phyloP scores from a whole-genome alignment of 1,140 invertebrate genomes.

The Aplysia californica region DNA sequence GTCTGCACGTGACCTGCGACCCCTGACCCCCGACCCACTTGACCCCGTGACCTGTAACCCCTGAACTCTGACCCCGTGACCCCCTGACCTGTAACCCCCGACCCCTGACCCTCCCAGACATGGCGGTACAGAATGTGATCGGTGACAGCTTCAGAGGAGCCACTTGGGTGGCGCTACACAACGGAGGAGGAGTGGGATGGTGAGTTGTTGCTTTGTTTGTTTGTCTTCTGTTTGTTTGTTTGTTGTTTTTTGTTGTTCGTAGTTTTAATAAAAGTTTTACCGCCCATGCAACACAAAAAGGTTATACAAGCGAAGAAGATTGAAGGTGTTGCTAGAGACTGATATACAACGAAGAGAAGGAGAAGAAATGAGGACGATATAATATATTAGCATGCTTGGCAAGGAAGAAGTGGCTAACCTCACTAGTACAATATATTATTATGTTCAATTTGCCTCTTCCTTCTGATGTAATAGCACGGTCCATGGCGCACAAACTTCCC shows the following conservation, averaged over 20 bases:
- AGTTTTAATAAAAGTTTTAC: not conserved
- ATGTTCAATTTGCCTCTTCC: no score
- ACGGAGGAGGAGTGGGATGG: slow-evolving; percentile 79
- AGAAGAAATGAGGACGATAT: not conserved
- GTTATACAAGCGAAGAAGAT: not conserved
- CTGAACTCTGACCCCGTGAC: no score
- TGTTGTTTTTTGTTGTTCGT: not conserved
- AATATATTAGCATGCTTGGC: not conserved
- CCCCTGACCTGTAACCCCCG: no score
- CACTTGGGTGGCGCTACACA: slow-evolving; percentile 79
- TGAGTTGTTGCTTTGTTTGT: slow-evolving; percentile 46
- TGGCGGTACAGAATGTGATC: slow-evolving; percentile 78
- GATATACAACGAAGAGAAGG: not conserved
- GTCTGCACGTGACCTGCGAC: no score
- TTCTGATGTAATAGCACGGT: no score
- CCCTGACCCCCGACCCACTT: no score
- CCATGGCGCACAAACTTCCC: no score
- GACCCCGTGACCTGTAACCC: no score
- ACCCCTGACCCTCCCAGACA: no score
- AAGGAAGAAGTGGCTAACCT: not conserved
- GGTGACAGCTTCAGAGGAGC: slow-evolving; percentile 77
- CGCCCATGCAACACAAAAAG: not conserved
- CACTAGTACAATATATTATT: no score
- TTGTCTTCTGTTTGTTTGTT: not conserved
- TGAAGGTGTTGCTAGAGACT: no score